Evolutionary conservation across 2,888 invertebrate genomes (phyloP).

Genomic region (Crepidodera aurea): DNA sequence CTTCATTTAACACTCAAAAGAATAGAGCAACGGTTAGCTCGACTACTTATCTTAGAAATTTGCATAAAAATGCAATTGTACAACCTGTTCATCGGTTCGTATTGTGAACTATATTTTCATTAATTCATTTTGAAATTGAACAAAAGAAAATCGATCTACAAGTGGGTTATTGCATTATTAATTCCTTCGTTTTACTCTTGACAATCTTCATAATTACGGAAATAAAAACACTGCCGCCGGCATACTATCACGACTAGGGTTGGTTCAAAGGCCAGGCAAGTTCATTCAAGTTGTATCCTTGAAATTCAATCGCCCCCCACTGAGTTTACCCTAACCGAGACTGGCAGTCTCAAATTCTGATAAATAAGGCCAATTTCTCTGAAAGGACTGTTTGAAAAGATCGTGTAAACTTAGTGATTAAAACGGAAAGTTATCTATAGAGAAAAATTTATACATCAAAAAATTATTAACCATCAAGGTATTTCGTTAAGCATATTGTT

Average conservation of each 20-base stretch:
- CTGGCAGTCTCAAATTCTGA: conserved; percentile 33
- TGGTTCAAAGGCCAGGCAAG: conserved; percentile 44
- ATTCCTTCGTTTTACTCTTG: background rate
- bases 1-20: conserved; percentile 1
- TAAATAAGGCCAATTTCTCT: conserved; percentile 8
- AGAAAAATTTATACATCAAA: too few relatives aligned
- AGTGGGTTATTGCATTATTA: background rate
- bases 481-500: too few relatives aligned
- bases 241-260: conserved; percentile 20
- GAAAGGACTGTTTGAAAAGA: background rate
- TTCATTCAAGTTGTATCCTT: conserved; percentile 50
- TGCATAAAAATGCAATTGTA: conserved; percentile 18
- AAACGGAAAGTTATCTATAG: background rate
- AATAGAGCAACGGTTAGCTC: background rate
- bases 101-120: conserved; percentile 5
- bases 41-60: background rate
- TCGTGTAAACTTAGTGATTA: background rate
- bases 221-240: conserved; percentile 24
- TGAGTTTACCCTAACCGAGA: conserved; percentile 37
- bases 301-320: conserved; percentile 42
- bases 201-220: conserved; percentile 17
- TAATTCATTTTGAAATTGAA: conserved; percentile 12
- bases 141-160: conserved; percentile 28
- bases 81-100: conserved; percentile 29
- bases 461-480: too few relatives aligned